These are phyloP conservation scores for Asbolus verrucosus DNA, from an alignment of 1,140 invertebrate species.

Conservation along the genomic window DNA sequence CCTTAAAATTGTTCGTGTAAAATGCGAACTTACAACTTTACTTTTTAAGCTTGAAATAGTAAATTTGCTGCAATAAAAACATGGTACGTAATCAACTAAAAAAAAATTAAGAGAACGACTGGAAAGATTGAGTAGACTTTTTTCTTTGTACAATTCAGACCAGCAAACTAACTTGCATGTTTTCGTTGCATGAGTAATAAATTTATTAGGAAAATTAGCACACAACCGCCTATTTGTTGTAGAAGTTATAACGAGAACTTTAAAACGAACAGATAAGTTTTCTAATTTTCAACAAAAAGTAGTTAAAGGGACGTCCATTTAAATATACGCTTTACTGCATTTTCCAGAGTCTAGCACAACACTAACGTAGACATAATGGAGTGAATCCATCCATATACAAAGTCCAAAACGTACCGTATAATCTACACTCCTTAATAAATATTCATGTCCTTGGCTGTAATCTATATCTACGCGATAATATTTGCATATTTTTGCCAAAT, in stretches of 20 bases:
- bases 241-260: slow-evolving; percentile 34
- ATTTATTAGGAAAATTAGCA: slow-evolving; percentile 38
- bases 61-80: background rate
- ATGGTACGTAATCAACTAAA: background rate
- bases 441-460: too few species aligned
- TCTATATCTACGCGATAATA: too few species aligned
- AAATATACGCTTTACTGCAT: too few species aligned
- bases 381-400: too few species aligned
- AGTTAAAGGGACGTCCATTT: slow-evolving; percentile 7
- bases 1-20: background rate
- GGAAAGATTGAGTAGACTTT: slow-evolving; percentile 1
- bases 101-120: background rate
- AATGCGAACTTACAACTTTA: background rate
- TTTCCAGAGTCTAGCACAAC: too few species aligned
- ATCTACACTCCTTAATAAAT: too few species aligned
- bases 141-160: slow-evolving; percentile 8
- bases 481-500: too few species aligned
- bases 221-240: slow-evolving; percentile 35
- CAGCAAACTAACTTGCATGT: slow-evolving; percentile 12
- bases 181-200: slow-evolving; percentile 31
- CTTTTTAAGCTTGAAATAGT: background rate
- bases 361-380: too few species aligned
- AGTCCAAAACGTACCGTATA: too few species aligned
- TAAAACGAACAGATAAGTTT: slow-evolving; percentile 24
- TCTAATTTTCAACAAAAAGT: slow-evolving; percentile 32